Percentiles rank a stretch among this genome's conserved stretches.
Conservation (phyloP, 2,113 vertebrate genomes). For the Aramus guarauna region DNA sequence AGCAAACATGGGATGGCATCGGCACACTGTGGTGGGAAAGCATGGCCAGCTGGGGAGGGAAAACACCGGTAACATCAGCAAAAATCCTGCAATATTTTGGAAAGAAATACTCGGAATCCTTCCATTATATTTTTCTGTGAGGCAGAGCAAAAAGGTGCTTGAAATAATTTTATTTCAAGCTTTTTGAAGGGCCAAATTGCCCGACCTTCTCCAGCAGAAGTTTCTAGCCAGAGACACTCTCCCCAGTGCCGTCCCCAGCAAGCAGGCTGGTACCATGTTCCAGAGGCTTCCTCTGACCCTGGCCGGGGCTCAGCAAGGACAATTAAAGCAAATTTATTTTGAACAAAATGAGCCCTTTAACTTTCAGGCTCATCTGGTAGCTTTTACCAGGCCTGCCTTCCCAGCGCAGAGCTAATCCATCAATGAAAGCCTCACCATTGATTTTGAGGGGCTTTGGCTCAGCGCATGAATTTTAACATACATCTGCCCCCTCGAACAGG, state of each 20-base stretch:
- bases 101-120: neutral
- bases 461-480: neutral
- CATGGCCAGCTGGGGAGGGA: neutral
- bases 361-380: neutral
- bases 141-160: neutral
- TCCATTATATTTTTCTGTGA: neutral
- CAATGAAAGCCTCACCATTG: neutral
- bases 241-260: neutral
- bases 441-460: neutral
- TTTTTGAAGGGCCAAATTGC: neutral
- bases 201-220: neutral
- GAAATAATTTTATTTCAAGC: neutral
- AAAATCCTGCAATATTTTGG: neutral
- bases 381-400: neutral
- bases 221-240: neutral
- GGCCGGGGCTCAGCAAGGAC: neutral
- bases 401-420: neutral
- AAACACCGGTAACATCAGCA: neutral
- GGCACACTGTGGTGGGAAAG: rapidly evolving
- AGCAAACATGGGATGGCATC: neutral
- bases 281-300: neutral
- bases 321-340: neutral
- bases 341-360: neutral
- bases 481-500: neutral
- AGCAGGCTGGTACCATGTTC: neutral